phyloP scores from a whole-genome alignment of 2,113 vertebrate species.

The Datnioides undecimradiatus region DNA sequence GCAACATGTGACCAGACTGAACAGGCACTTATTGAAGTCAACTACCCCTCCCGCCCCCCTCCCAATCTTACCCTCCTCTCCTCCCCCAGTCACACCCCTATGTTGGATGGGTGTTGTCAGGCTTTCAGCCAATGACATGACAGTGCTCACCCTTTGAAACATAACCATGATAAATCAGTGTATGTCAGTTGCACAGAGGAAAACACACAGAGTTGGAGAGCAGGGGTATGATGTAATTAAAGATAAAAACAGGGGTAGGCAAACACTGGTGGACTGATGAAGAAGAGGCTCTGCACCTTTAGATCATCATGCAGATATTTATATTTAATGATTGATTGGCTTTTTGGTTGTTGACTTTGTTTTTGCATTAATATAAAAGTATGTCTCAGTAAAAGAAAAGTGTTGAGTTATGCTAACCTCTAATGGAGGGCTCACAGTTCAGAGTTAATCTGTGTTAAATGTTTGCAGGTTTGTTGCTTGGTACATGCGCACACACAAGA shows the following conservation, averaged over 20 bases:
- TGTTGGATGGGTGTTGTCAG: constrained; percentile 80
- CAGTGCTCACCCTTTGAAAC: constrained; percentile 69
- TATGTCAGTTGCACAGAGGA: constrained; percentile 7
- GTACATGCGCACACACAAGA: background rate
- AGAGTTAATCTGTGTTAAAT: background rate
- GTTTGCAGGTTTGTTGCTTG: background rate
- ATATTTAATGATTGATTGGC: background rate
- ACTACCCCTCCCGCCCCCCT: too few relatives aligned
- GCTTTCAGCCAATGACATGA: constrained; percentile 75
- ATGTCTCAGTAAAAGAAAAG: background rate
- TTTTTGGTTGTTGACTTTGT: constrained; percentile 4
- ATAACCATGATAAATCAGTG: constrained; percentile 65
- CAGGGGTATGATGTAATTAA: background rate
- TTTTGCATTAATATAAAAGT: background rate
- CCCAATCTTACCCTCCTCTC: too few relatives aligned
- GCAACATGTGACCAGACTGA: constrained; percentile 17
- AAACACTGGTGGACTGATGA: background rate
- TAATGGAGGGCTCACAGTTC: constrained; percentile 10
- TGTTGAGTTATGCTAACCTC: background rate
- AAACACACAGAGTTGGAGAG: constrained; percentile 8
- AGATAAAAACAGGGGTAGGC: constrained; percentile 11
- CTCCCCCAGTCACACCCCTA: constrained; percentile 45
- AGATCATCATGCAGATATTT: background rate
- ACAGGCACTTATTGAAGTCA: constrained; percentile 41
- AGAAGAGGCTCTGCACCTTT: background rate